Conservation (phyloP, 2,888 invertebrate species). For the Marasmarcha lunaedactyla region DNA sequence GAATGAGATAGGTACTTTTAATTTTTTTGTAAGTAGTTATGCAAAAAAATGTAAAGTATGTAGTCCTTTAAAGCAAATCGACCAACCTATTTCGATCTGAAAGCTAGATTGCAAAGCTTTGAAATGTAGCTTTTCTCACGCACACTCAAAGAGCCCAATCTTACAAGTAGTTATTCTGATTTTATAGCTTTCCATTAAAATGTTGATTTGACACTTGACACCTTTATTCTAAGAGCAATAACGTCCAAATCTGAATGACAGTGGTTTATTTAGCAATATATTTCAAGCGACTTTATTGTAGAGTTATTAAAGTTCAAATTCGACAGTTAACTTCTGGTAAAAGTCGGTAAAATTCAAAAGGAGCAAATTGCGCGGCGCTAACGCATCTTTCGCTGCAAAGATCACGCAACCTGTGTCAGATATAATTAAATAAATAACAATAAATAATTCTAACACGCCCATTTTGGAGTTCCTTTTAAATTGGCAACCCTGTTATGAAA, state of each 20-base stretch:
- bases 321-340: background rate
- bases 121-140: background rate
- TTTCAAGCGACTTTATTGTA: background rate
- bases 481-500: background rate
- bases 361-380: slow-evolving; percentile 32
- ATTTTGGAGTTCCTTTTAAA: background rate
- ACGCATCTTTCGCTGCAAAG: slow-evolving; percentile 14
- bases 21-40: no score
- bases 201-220: background rate
- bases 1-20: no score
- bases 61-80: no score
- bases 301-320: background rate
- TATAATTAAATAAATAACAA: slow-evolving; percentile 1
- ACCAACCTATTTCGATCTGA: background rate
- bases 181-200: slow-evolving; percentile 2
- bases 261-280: no score
- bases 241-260: no score
- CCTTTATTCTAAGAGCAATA: background rate
- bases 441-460: slow-evolving; percentile 1
- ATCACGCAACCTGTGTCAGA: slow-evolving; percentile 1
- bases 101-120: background rate
- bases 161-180: slow-evolving; percentile 1
- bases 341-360: slow-evolving; percentile 20
- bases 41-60: no score
- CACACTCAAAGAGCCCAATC: background rate